Evolutionary conservation across 1,140 invertebrate species (phyloP).

Genomic region (Holcopasites calliopsidis): DNA sequence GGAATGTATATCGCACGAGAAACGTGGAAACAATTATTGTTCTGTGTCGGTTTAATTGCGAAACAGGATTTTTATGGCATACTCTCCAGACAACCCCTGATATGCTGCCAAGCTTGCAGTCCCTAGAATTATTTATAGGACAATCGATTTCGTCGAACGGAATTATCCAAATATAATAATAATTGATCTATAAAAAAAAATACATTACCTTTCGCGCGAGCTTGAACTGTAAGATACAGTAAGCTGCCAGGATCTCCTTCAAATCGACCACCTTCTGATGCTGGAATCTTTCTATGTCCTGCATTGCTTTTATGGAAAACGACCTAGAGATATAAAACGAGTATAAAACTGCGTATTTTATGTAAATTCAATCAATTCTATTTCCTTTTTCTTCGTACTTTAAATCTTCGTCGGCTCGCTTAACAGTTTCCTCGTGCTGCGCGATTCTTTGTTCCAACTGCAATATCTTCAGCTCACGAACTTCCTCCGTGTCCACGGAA

Average conservation of each 20-base stretch:
- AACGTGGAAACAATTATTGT: conserved; percentile 57
- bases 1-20: conserved; percentile 62
- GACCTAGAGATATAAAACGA: conserved; percentile 78
- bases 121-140: conserved; percentile 78
- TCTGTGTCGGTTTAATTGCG: conserved; percentile 48
- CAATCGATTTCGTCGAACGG: too few relatives aligned
- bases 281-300: conserved; percentile 89
- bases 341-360: not conserved
- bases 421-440: conserved; percentile 82
- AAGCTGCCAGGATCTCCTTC: conserved; percentile 87
- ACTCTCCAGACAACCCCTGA: conserved; percentile 86
- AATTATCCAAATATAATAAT: too few relatives aligned
- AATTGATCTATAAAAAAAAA: too few relatives aligned
- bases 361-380: not conserved
- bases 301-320: conserved; percentile 85
- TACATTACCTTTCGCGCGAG: conserved; percentile 87
- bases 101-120: conserved; percentile 87
- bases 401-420: conserved; percentile 82
- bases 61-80: conserved; percentile 80
- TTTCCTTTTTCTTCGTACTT: conserved; percentile 76
- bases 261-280: conserved; percentile 88
- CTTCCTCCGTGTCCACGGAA: conserved; percentile 89
- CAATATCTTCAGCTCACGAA: conserved; percentile 86
- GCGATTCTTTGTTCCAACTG: conserved; percentile 87
- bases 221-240: conserved; percentile 89